Evolutionary conservation across 30 jellyfish, hydroid and myxozoan genomes (phyloP).

Genomic region (Sanderia malayensis): DNA sequence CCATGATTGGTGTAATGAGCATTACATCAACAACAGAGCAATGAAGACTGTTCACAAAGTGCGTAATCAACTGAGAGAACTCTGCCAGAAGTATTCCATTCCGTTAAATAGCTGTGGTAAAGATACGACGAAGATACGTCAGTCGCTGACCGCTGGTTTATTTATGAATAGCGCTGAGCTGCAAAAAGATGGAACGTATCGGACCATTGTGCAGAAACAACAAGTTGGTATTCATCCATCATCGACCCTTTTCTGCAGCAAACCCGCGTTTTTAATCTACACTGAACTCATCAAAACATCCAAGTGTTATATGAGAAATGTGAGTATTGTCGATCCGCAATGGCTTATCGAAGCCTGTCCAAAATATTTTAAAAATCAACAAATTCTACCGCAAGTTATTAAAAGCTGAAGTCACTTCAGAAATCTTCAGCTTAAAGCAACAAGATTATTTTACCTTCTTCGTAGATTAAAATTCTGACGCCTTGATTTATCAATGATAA

Average conservation of each 20-base stretch:
- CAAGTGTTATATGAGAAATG: slow-evolving; percentile 78
- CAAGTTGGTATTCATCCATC: slow-evolving; percentile 92
- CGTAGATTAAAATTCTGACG: too few relatives aligned
- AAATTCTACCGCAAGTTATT: slow-evolving; percentile 55
- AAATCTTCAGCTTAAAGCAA: too few relatives aligned
- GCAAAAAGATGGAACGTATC: slow-evolving; percentile 85
- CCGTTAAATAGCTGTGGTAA: slow-evolving; percentile 69
- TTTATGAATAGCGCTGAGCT: slow-evolving; percentile 88
- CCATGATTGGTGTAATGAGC: slow-evolving; percentile 84
- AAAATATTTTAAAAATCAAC: slow-evolving; percentile 40
- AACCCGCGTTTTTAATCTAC: slow-evolving; percentile 74
- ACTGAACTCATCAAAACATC: slow-evolving; percentile 88
- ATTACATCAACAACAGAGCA: slow-evolving; percentile 77
- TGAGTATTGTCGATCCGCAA: slow-evolving; percentile 85
- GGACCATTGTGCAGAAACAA: slow-evolving; percentile 71
- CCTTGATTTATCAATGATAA: too few relatives aligned
- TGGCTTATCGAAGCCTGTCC: slow-evolving; percentile 92
- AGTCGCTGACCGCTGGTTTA: slow-evolving; percentile 74
- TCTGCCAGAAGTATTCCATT: slow-evolving; percentile 51
- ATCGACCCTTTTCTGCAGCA: slow-evolving; percentile 70
- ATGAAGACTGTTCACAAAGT: slow-evolving; percentile 73
- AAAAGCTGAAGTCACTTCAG: slow-evolving; percentile 1
- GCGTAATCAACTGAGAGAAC: slow-evolving; percentile 82
- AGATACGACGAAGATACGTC: slow-evolving; percentile 60
- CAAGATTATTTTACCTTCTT: too few relatives aligned